phyloP scores from a whole-genome alignment of 1,140 invertebrate species.

The Stenopsyche tienmushanensis region DNA sequence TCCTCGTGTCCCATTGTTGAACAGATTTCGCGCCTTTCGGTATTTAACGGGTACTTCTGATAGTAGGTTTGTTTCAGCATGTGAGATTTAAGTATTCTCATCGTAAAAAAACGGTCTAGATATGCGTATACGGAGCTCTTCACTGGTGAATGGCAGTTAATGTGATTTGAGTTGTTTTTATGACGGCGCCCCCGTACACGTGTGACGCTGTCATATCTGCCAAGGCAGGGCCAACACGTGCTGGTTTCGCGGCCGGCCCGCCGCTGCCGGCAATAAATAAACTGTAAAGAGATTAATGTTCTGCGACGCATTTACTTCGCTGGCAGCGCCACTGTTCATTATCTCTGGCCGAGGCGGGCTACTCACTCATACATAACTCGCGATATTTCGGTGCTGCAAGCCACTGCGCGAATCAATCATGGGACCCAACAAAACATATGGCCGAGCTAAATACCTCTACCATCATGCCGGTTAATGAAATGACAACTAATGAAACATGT shows the following conservation, averaged over 20 bases:
- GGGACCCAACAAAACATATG: not conserved
- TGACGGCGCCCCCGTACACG: too few relatives aligned
- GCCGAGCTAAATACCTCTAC: not conserved
- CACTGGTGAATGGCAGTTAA: too few relatives aligned
- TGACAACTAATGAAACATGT: conserved; percentile 4
- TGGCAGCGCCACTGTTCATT: conserved; percentile 39
- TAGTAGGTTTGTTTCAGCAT: too few relatives aligned
- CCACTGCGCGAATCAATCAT: conserved; percentile 13
- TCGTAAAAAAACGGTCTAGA: too few relatives aligned
- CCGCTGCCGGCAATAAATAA: conserved; percentile 40
- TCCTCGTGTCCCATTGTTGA: too few relatives aligned
- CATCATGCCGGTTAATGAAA: conserved; percentile 7
- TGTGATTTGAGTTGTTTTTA: too few relatives aligned
- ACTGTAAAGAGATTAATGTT: conserved; percentile 42
- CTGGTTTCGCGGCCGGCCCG: conserved; percentile 9
- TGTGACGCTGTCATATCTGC: not conserved
- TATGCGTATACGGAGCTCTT: not conserved
- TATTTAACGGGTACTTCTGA: too few relatives aligned
- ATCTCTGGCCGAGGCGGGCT: conserved; percentile 3
- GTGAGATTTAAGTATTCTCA: too few relatives aligned
- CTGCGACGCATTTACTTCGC: conserved; percentile 40
- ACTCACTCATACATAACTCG: conserved; percentile 5
- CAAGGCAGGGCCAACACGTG: conserved; percentile 15
- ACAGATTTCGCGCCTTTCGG: too few relatives aligned
- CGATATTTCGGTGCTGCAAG: conserved; percentile 5